phyloP scores from a whole-genome alignment of 2,797 vertebrate species.

The Catostomus latipinnis region DNA sequence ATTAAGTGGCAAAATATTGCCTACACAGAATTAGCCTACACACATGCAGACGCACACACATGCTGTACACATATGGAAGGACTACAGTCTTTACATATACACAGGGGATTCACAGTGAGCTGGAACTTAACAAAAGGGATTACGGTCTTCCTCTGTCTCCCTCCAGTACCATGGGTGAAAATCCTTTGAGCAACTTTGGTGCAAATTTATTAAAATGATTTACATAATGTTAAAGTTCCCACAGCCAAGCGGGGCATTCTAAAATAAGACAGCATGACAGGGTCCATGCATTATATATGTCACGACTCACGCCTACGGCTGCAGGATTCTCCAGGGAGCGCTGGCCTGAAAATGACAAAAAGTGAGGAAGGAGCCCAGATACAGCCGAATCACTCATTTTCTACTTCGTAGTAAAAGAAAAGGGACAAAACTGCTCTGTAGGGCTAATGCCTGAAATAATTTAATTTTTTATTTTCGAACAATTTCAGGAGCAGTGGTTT shows the following conservation, averaged over 20 bases:
- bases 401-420: conserved; percentile 61
- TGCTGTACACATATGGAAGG: neutral
- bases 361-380: conserved; percentile 79
- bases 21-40: neutral
- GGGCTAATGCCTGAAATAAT: conserved; percentile 38
- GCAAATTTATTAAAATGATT: conserved; percentile 84
- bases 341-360: conserved; percentile 85
- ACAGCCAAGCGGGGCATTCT: conserved; percentile 68
- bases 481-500: conserved; percentile 8
- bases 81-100: conserved; percentile 53
- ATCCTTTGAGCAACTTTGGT: conserved; percentile 70
- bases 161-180: conserved; percentile 68
- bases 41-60: neutral
- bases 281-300: conserved; percentile 80
- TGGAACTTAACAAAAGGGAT: conserved; percentile 66
- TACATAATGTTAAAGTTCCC: conserved; percentile 79
- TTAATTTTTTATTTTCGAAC: conserved; percentile 36
- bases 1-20: conserved; percentile 3
- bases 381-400: conserved; percentile 76
- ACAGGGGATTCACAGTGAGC: conserved; percentile 46
- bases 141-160: conserved; percentile 70
- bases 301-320: conserved; percentile 72
- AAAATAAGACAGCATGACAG: conserved; percentile 80
- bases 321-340: conserved; percentile 65
- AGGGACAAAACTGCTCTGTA: conserved; percentile 30